These are phyloP conservation scores for Danio albolineatus DNA, from an alignment of 2,797 vertebrate genomes.

Conservation along the genomic window DNA sequence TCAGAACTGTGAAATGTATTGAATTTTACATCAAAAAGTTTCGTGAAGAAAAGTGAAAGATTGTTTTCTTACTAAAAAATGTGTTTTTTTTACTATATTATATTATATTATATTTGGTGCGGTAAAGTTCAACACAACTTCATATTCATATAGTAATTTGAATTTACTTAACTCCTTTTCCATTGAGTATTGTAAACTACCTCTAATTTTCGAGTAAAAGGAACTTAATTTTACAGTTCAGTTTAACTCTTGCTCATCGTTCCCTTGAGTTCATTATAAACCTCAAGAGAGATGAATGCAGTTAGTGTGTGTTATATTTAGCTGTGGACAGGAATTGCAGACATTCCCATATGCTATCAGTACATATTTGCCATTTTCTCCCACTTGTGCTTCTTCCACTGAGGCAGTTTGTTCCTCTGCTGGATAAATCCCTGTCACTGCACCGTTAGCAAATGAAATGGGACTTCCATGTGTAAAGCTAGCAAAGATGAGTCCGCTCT, in stretches of 20 bases:
- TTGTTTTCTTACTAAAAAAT: too few species aligned
- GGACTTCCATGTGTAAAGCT: conserved; percentile 54
- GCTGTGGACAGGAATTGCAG: conserved; percentile 46
- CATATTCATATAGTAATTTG: too few species aligned
- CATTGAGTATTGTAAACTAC: too few species aligned
- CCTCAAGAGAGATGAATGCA: conserved; percentile 49
- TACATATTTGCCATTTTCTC: conserved; percentile 13
- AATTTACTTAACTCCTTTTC: too few species aligned
- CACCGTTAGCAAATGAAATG: conserved; percentile 49
- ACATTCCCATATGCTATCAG: conserved; percentile 53
- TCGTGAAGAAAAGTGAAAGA: too few species aligned
- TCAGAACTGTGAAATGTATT: too few species aligned
- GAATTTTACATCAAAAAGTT: too few species aligned
- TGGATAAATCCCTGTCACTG: conserved; percentile 37
- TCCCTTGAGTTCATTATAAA: conserved; percentile 51
- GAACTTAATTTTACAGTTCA: too few species aligned
- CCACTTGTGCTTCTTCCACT: conserved; percentile 26
- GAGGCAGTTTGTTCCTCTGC: conserved; percentile 28
- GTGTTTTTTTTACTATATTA: too few species aligned
- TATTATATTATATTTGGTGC: too few species aligned
- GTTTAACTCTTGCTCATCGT: not conserved
- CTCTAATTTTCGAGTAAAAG: too few species aligned
- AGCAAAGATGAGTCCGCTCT: conserved; percentile 47
- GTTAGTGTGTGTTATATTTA: conserved; percentile 54
- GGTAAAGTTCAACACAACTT: too few species aligned